These are phyloP conservation scores for Phoenoteleia sp. DNA, from an alignment of 2,888 invertebrate species.

Conservation along the genomic window DNA sequence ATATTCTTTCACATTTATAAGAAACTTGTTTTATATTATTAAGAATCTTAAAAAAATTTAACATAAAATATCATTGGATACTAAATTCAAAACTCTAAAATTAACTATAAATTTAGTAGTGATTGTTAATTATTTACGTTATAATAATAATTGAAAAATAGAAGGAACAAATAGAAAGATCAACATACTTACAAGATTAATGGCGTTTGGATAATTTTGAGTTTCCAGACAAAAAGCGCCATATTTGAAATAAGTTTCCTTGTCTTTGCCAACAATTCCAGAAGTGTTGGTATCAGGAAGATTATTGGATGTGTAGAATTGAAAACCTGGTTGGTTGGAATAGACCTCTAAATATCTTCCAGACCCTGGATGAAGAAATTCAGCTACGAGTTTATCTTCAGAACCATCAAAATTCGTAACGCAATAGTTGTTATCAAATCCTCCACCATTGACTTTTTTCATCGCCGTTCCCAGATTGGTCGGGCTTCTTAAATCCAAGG, in stretches of 20 bases:
- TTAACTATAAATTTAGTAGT: not conserved
- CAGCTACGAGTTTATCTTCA: constrained; percentile 89
- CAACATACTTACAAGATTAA: constrained; percentile 91
- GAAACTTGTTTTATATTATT: no score
- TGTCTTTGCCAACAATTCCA: constrained; percentile 91
- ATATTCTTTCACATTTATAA: no score
- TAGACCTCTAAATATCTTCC: constrained; percentile 94
- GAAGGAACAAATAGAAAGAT: not conserved
- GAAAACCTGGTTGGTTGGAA: constrained; percentile 96
- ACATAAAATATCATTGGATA: not conserved
- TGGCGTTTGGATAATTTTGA: constrained; percentile 97
- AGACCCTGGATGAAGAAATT: constrained; percentile 89
- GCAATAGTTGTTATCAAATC: constrained; percentile 95
- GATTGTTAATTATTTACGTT: not conserved
- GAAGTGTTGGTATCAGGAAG: constrained; percentile 88
- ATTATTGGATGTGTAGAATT: constrained; percentile 95
- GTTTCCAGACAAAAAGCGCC: constrained; percentile 96
- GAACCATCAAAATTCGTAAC: constrained; percentile 82
- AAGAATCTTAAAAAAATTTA: no score
- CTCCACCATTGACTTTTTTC: constrained; percentile 89
- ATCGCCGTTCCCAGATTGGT: constrained; percentile 91
- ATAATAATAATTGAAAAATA: no score
- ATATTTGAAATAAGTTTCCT: constrained; percentile 91
- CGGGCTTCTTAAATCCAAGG: constrained; percentile 92
- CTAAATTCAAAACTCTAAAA: not conserved